These are phyloP conservation scores for Psammodynastes pulverulentus DNA, from an alignment of 2,113 vertebrate species.

Conservation along the genomic window DNA sequence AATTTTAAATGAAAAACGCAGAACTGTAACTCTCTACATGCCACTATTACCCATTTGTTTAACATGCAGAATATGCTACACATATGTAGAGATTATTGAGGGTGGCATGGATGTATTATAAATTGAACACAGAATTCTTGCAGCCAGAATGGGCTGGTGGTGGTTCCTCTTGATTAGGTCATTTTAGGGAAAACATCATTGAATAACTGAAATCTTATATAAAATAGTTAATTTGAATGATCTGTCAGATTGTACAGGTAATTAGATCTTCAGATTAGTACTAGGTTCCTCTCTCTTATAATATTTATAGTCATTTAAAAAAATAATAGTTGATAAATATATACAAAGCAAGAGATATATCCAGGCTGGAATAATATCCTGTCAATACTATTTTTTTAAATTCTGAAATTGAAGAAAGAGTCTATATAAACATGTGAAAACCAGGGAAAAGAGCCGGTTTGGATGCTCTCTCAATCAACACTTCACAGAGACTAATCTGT, in stretches of 20 bases:
- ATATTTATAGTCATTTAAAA: background rate
- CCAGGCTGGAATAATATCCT: background rate
- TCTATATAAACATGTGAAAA: background rate
- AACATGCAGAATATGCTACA: slow-evolving; percentile 53
- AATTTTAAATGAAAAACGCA: slow-evolving; percentile 73
- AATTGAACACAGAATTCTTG: slow-evolving; percentile 57
- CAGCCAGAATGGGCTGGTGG: slow-evolving; percentile 11
- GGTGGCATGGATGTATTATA: slow-evolving; percentile 39
- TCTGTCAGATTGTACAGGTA: slow-evolving; percentile 48
- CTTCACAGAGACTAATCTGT: background rate
- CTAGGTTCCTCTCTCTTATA: background rate
- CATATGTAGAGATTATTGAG: slow-evolving; percentile 16
- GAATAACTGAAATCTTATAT: slow-evolving; percentile 61
- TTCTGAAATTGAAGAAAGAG: background rate
- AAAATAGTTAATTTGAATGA: slow-evolving; percentile 61
- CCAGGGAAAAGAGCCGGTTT: background rate
- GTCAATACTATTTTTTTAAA: background rate
- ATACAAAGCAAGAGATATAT: background rate
- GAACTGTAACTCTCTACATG: slow-evolving; percentile 64
- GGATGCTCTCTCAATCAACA: background rate
- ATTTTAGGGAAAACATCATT: slow-evolving; percentile 69
- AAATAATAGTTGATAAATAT: background rate
- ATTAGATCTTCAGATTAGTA: background rate
- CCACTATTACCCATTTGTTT: slow-evolving; percentile 45
- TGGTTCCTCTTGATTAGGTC: slow-evolving; percentile 59